phyloP scores from a whole-genome alignment of 2,797 vertebrate species.

The Myotis myotis region DNA sequence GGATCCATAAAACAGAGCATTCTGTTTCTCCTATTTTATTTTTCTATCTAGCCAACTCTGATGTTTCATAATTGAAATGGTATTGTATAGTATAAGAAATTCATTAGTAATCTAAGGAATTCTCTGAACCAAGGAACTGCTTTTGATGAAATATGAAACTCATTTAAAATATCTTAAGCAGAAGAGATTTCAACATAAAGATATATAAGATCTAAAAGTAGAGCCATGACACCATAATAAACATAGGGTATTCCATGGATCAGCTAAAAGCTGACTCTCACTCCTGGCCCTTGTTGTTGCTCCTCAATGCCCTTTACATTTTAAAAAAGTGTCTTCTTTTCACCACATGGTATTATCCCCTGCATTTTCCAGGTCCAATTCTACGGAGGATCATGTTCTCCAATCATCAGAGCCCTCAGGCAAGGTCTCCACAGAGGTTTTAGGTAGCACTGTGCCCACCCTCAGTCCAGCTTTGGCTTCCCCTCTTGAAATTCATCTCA shows the following conservation, averaged over 20 bases:
- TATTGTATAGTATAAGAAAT: not conserved
- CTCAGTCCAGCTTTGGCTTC: not conserved
- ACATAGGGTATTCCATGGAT: not conserved
- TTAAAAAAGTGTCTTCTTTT: not conserved
- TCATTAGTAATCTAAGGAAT: not conserved
- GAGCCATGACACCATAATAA: not conserved
- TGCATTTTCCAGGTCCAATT: not conserved
- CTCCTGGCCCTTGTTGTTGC: not conserved
- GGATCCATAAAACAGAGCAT: not conserved
- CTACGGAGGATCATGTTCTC: not conserved
- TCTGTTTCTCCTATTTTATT: not conserved
- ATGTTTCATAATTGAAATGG: not conserved
- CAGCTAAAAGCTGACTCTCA: not conserved
- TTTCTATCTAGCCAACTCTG: not conserved
- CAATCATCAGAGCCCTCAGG: not conserved
- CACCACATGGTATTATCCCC: not conserved
- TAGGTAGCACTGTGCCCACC: too few species aligned
- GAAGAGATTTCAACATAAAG: not conserved
- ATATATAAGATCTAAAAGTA: not conserved
- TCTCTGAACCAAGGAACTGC: not conserved
- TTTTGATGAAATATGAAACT: not conserved
- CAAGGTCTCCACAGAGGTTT: fast-evolving
- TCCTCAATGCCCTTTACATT: not conserved
- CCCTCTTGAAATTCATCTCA: not conserved
- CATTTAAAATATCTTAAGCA: not conserved